Conservation (phyloP, 2,797 vertebrate species). For the Okamejei kenojei region DNA sequence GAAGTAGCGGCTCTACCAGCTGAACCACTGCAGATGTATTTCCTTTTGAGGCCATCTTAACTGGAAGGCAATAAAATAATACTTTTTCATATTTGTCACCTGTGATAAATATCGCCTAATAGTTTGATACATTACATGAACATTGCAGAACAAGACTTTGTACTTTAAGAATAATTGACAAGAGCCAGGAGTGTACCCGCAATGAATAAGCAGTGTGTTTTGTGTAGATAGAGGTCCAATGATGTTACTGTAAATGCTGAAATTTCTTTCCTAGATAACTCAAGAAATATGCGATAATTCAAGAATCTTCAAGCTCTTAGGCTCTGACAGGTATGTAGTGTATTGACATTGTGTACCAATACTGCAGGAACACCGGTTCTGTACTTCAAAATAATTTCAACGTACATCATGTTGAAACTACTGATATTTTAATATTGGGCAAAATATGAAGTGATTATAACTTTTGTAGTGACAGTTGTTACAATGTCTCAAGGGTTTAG, state of each 20-base stretch:
- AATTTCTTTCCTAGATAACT: slow-evolving; percentile 69
- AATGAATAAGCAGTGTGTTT: neutral
- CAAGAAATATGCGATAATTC: slow-evolving; percentile 97
- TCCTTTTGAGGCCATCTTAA: neutral
- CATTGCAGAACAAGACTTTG: neutral
- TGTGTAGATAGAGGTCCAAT: neutral
- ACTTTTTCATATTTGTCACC: neutral
- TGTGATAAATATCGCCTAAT: neutral
- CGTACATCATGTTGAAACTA: neutral
- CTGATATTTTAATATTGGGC: neutral
- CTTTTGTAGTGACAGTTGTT: neutral
- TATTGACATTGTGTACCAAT: slow-evolving; percentile 23
- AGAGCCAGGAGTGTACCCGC: neutral
- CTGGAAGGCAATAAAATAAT: neutral
- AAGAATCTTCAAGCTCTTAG: slow-evolving; percentile 94
- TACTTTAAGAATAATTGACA: neutral
- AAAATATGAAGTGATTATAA: neutral
- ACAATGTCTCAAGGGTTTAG: too few relatives aligned
- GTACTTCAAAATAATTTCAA: neutral
- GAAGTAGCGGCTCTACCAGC: too few relatives aligned
- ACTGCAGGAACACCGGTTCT: neutral
- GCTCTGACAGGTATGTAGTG: slow-evolving; percentile 86
- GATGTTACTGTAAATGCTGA: neutral
- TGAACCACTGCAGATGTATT: neutral
- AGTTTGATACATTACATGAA: neutral